phyloP scores from a whole-genome alignment of 2,797 vertebrate species.

The Cirrhinus molitorella region DNA sequence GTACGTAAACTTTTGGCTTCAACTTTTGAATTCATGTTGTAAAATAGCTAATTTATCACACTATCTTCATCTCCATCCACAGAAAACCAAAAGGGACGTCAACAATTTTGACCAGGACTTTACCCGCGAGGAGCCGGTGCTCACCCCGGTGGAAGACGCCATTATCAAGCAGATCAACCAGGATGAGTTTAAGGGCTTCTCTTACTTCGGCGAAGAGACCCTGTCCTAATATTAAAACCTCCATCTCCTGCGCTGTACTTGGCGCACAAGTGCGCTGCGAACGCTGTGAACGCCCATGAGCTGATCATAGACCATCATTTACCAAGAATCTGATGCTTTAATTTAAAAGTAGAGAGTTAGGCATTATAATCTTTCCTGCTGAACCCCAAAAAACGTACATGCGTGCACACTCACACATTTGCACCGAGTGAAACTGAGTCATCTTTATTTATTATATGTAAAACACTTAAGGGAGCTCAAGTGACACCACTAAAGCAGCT shows the following conservation, averaged over 20 bases:
- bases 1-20: too few species aligned
- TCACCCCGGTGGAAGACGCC: slow-evolving; percentile 91
- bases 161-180: slow-evolving; percentile 99
- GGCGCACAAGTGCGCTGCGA: slow-evolving; percentile 9
- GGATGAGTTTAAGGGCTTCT: slow-evolving; percentile 97
- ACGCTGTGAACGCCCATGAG: slow-evolving; percentile 28
- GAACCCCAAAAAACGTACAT: slow-evolving; percentile 30
- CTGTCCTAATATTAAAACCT: slow-evolving; percentile 77
- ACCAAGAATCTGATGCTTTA: slow-evolving; percentile 29
- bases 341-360: slow-evolving; percentile 34
- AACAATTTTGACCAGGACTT: slow-evolving; percentile 99
- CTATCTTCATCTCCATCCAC: slow-evolving; percentile 49
- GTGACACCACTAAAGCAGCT: slow-evolving; percentile 11
- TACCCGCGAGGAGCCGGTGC: slow-evolving; percentile 93
- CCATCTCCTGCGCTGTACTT: slow-evolving; percentile 34
- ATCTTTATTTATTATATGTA: slow-evolving; percentile 1
- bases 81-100: slow-evolving; percentile 99
- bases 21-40: neutral
- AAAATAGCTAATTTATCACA: neutral
- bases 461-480: neutral
- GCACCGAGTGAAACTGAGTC: neutral
- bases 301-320: slow-evolving; percentile 34
- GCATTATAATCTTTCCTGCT: slow-evolving; percentile 30
- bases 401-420: slow-evolving; percentile 21
- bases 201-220: slow-evolving; percentile 91